Evolutionary conservation across 2,888 invertebrate species (phyloP).

Genomic region (Phalera bucephala): DNA sequence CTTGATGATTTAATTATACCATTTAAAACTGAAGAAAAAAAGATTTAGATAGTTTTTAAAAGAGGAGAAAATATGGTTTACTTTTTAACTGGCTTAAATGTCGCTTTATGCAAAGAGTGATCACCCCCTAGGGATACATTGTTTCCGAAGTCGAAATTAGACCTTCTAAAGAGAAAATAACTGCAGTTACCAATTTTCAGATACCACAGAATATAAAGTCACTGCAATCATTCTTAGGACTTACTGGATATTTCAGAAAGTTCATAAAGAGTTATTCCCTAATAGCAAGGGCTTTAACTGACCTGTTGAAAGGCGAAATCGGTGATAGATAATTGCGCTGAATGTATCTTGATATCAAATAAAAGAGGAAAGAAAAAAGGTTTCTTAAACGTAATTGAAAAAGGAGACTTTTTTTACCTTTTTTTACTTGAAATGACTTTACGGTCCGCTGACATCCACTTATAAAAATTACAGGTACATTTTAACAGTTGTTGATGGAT

Average conservation of each 20-base stretch:
- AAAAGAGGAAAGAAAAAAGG: neutral
- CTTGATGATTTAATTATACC: constrained; percentile 23
- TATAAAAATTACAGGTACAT: neutral
- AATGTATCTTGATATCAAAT: neutral
- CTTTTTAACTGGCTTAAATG: constrained; percentile 42
- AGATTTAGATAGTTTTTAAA: constrained; percentile 17
- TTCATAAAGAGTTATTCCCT: no score
- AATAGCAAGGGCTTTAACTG: constrained; percentile 24
- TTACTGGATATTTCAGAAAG: no score
- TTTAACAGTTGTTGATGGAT: neutral
- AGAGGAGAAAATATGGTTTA: constrained; percentile 30
- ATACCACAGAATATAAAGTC: constrained; percentile 12
- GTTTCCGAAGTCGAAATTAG: constrained; percentile 14
- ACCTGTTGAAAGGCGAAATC: constrained; percentile 10
- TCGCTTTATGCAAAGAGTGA: constrained; percentile 32
- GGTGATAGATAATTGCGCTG: neutral
- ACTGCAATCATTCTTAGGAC: constrained; percentile 19
- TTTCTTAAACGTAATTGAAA: neutral
- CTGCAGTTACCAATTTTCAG: no score
- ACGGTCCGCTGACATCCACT: neutral
- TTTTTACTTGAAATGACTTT: neutral
- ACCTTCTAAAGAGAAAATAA: constrained; percentile 19
- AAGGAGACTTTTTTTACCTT: neutral
- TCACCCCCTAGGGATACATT: constrained; percentile 27
- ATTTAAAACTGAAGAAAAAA: constrained; percentile 16